Base-by-base conservation (phyloP, 2,888 invertebrate genomes). In the Chrysina gloriosa region DNA sequence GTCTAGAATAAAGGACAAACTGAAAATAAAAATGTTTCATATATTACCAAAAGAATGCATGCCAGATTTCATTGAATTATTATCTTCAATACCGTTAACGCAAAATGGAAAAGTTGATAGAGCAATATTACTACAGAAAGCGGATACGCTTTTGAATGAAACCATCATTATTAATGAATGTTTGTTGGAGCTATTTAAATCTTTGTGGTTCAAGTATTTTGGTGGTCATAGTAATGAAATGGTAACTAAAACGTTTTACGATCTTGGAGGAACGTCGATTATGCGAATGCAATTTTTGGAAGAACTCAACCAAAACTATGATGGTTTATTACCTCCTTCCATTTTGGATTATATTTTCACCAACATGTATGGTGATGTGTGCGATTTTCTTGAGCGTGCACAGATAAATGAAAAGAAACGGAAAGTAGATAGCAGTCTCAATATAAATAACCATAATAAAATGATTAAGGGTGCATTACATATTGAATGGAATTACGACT, bases 241-340 rank as follows among this genome's bases (percentile, higher is more conserved):
- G 36, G 21, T 23, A 21, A 23, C 23, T 11, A 82, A 80, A 71
- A 86, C 87, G 65, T 91, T 90, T 80, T 80, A 86, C 66, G 82
- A 86, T 34, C 78, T 87, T 56, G 93, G 94, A 25, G 94, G 93
- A 2, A 89, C 89, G 75, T 94, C 94, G 0, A 85, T 94, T 69
- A 80, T 85, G 27, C 92, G 91, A 11, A 82, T 92, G 6, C 85
- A 89, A 71, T 83, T 93, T 64, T 84, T 87, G 36, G 87, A 86
- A 73, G 86, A 86, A 74, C 77, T 92, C 54, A 86, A 89, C 54
- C 75, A 84, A 23, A 82, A 84, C 5, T 75, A 79, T 39, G 82
- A 86, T 21, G 25, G 27, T 5, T 11, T 23, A 2, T 5, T 50
- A 63, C 84, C 85, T 45, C 85, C 86, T 23, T 71, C 58, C 14